Conservation (phyloP, 2,797 vertebrate genomes). For the Tinamus major region DNA sequence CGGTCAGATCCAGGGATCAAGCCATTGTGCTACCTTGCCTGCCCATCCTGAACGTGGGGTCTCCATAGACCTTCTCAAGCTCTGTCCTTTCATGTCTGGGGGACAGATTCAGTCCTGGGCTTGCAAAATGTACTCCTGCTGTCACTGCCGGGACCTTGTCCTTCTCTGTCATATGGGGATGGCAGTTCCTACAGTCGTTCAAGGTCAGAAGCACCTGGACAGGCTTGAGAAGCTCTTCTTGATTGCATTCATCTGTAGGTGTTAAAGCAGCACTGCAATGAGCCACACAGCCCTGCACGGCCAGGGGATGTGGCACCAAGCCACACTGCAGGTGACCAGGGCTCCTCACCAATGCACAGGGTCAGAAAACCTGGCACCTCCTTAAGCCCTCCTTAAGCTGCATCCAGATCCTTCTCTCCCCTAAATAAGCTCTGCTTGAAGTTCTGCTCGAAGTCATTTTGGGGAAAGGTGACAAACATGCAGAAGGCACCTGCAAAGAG, state of each 20-base stretch:
- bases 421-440: background rate
- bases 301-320: background rate
- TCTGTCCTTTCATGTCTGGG: background rate
- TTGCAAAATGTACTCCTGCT: background rate
- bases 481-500: background rate
- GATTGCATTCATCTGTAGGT: background rate
- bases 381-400: background rate
- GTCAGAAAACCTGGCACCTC: background rate
- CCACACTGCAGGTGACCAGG: background rate
- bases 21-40: background rate
- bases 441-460: background rate
- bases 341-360: background rate
- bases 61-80: background rate
- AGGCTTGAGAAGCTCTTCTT: background rate
- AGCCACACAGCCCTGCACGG: fast-evolving
- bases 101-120: too few relatives aligned
- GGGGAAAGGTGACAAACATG: too few relatives aligned
- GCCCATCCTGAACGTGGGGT: background rate
- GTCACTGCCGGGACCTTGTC: background rate
- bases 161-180: fast-evolving
- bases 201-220: background rate
- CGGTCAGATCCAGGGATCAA: background rate
- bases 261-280: background rate
- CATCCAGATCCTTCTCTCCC: background rate
- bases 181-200: background rate